Conservation (phyloP, 2,797 vertebrate species). For the Hemitrygon akajei region DNA sequence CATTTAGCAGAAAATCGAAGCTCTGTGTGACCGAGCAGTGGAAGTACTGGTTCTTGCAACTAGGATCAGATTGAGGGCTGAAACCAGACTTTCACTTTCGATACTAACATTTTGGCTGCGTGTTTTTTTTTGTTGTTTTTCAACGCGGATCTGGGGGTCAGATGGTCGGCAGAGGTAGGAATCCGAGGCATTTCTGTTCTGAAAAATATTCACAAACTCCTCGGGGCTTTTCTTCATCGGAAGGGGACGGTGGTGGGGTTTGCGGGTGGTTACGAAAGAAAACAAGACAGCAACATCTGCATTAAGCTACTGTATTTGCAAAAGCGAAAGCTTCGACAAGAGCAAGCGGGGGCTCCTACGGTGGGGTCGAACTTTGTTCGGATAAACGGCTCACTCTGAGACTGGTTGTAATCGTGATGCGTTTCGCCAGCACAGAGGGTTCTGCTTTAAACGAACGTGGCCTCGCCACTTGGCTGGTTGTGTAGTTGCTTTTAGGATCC, state of each 20-base stretch:
- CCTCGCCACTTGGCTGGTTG: not conserved
- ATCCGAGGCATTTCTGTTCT: too few relatives aligned
- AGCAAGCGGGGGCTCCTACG: too few relatives aligned
- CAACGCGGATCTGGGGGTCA: not conserved
- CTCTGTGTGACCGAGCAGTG: not conserved
- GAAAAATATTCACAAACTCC: not conserved
- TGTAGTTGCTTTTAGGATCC: not conserved
- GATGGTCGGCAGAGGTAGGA: not conserved
- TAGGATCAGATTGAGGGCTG: not conserved
- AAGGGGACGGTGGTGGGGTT: not conserved
- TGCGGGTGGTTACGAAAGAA: not conserved
- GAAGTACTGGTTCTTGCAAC: not conserved
- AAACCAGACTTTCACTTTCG: constrained; percentile 18
- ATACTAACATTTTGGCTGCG: not conserved
- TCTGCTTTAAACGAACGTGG: not conserved
- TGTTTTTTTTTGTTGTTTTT: not conserved
- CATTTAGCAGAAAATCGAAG: not conserved
- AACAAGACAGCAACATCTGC: not conserved
- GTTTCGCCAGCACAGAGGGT: not conserved
- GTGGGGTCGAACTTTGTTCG: not conserved
- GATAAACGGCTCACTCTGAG: not conserved
- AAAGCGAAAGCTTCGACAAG: not conserved
- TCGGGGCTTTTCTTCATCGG: not conserved
- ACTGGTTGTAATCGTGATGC: not conserved
- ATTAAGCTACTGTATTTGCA: not conserved